A percentile compares a stretch with the other conserved stretches of the same genome.
phyloP scores from a whole-genome alignment of 2,113 vertebrate species.

The Philantomba maxwellii region DNA sequence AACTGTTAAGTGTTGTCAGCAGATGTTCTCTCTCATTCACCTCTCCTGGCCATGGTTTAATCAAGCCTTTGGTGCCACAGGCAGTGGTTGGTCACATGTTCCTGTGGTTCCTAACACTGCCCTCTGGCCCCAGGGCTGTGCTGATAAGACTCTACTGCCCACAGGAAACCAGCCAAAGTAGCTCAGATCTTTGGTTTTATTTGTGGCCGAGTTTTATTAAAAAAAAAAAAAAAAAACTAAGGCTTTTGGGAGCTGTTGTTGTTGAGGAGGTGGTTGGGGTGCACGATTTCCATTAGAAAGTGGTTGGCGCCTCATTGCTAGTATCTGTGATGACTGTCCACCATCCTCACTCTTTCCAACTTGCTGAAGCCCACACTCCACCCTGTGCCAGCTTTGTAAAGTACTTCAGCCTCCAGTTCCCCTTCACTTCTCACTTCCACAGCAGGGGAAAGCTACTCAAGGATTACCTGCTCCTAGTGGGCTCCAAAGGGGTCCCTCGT shows the following conservation, averaged over 20 bases:
- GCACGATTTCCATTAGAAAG: background rate
- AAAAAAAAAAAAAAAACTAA: background rate
- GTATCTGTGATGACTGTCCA: background rate
- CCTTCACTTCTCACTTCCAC: background rate
- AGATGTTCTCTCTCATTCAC: background rate
- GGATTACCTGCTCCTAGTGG: background rate
- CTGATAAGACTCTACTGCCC: background rate
- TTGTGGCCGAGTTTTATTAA: background rate
- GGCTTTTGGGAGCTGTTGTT: background rate
- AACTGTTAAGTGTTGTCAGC: background rate
- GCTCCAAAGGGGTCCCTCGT: background rate
- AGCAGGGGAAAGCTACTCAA: background rate
- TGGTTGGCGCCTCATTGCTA: background rate
- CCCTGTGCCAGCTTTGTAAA: background rate
- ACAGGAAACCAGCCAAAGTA: background rate
- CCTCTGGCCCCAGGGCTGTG: background rate
- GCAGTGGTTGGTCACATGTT: background rate
- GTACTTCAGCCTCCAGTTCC: background rate
- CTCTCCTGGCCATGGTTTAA: background rate
- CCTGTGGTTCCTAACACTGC: background rate
- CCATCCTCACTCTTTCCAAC: background rate
- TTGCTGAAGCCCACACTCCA: background rate
- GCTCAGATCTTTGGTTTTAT: background rate
- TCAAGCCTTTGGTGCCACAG: background rate
- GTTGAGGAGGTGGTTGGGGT: background rate